Evolutionary conservation across 2,888 invertebrate genomes (phyloP), one percentile per base, ranked within the genome.

Genomic region (Augiades crinisus): DNA sequence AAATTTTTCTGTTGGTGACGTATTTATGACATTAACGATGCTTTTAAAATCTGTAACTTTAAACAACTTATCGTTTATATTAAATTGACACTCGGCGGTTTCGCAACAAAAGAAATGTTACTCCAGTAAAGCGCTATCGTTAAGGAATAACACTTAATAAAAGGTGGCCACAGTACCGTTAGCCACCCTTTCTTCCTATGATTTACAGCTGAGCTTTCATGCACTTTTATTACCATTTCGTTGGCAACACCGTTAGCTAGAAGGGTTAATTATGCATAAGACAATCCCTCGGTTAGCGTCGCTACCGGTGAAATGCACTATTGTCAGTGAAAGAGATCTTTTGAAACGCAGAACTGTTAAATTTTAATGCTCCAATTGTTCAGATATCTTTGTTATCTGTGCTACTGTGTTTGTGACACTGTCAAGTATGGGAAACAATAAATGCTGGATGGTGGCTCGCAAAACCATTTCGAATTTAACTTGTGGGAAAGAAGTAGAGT

Each of bases 161-260:
- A 77, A 55, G 70, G 71, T 78, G 71, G 72, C 77, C 73, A 75
- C 70, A 54, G 44, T 69, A 61, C 80, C 64, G 78, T 72, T 78
- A 22, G 13, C 27, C 64, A 64, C 70, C 70, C 76, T 75, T 78
- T 73, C 65, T 75, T 78, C 72, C 65, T 50, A 43, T 64, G 58
- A 67, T 72, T 74, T 76, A 74, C 61, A 50, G 53, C 54, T 56
- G 58, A 46, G 55, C 59, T 63, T 59, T 62, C 62, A 61, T 57
- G 54, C 55, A 53, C 57, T 66, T 68, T 70, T 70, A 71, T 17
- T 16, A 22, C 40, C 5, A 27, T 33, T 43, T 40, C 14, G 27
- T 37, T 8, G 19, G 8, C 60, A 16, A 21, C n/a, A 49, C 62
- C 59, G 59, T 58, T 61, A 53, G 3, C 65, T 64, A 51, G 63